Evolutionary conservation across 1,140 invertebrate species (phyloP).

Genomic region (Pantala flavescens): DNA sequence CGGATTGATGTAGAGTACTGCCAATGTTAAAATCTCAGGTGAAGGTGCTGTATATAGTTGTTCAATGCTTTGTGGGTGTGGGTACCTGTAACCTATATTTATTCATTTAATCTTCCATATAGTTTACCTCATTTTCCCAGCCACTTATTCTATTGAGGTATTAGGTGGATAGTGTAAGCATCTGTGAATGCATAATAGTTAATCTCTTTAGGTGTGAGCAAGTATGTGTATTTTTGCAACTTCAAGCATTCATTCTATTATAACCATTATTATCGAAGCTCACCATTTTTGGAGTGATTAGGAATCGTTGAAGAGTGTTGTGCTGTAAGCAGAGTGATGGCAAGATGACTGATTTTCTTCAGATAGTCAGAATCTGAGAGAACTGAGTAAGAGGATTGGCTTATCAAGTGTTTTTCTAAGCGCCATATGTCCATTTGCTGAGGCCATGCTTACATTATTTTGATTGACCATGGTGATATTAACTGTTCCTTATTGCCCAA

Average conservation of each 20-base stretch:
- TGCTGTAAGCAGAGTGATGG: background rate
- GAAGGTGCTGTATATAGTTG: constrained; percentile 5
- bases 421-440: background rate
- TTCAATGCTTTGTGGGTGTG: constrained; percentile 12
- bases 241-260: background rate
- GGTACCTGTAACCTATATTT: constrained; percentile 18
- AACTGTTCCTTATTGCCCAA: background rate
- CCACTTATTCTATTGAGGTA: constrained; percentile 12
- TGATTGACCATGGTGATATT: constrained; percentile 9
- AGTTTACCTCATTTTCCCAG: constrained; percentile 15
- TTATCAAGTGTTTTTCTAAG: background rate
- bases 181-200: background rate
- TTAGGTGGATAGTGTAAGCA: constrained; percentile 13
- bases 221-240: background rate
- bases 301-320: background rate
- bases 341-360: background rate
- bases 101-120: constrained; percentile 16
- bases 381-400: no score
- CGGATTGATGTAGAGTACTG: constrained; percentile 13
- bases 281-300: constrained; percentile 2
- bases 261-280: background rate
- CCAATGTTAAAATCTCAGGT: constrained; percentile 19
- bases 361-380: background rate
- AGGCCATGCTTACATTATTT: background rate
- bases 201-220: background rate